Evolutionary conservation across 2,113 vertebrate genomes (phyloP).

Genomic region (Lutjanus erythropterus): DNA sequence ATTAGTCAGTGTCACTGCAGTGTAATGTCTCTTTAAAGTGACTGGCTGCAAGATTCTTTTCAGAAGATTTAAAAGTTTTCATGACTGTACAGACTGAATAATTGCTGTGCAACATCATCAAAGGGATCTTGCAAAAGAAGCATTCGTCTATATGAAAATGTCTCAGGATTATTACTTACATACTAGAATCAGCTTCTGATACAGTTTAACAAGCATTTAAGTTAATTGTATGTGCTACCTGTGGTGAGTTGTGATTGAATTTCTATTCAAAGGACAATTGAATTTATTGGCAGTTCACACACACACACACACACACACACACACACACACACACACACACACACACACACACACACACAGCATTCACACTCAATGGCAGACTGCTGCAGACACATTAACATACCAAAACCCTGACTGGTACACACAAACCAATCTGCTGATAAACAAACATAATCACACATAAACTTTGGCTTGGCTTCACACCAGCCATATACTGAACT

Average conservation of each 20-base stretch:
- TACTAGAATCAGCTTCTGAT: not conserved
- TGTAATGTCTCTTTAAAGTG: constrained; percentile 28
- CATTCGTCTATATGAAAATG: not conserved
- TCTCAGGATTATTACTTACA: not conserved
- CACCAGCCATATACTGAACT: not conserved
- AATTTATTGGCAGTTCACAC: no score
- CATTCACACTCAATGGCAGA: not conserved
- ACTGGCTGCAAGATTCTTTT: constrained; percentile 27
- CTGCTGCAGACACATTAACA: not conserved
- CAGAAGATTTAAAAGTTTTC: constrained; percentile 12
- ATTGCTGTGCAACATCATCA: constrained; percentile 11
- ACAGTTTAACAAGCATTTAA: not conserved
- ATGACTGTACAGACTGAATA: constrained; percentile 5
- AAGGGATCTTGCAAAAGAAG: not conserved
- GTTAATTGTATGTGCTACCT: not conserved
- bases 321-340: not conserved
- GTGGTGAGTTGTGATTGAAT: not conserved
- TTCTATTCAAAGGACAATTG: no score
- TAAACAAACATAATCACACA: not conserved
- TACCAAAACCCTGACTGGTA: not conserved
- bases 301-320: not conserved
- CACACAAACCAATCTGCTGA: not conserved
- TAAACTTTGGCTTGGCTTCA: not conserved
- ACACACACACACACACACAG: not conserved
- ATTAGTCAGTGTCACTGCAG: constrained; percentile 32